Percentiles rank a stretch among this genome's conserved stretches.
phyloP scores from a whole-genome alignment of 2,888 invertebrate species.

The Branchipolynoe longqiensis region DNA sequence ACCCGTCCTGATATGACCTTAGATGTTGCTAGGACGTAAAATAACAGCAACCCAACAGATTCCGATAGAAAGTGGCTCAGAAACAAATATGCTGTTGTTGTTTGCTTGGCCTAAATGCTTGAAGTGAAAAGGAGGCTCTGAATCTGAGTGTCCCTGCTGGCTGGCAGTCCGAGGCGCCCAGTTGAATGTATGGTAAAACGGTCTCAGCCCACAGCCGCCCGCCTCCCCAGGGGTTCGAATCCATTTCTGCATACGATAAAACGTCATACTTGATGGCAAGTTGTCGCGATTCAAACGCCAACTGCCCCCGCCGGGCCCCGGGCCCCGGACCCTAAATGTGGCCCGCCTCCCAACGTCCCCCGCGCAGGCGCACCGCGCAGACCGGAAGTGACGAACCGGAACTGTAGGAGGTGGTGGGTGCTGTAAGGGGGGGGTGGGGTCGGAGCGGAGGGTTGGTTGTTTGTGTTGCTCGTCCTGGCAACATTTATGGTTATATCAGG shows the following conservation, averaged over 20 bases:
- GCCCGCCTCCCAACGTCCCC: slow-evolving; percentile 33
- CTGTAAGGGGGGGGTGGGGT: not conserved
- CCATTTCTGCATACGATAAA: slow-evolving; percentile 58
- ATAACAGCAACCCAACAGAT: no score
- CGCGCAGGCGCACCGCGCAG: not conserved
- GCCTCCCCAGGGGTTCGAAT: slow-evolving; percentile 26
- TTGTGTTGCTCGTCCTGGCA: not conserved
- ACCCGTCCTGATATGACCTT: no score
- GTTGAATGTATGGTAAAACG: slow-evolving; percentile 45
- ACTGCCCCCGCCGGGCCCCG: slow-evolving; percentile 45
- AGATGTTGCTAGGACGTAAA: no score
- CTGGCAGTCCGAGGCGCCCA: not conserved
- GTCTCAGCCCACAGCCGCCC: not conserved
- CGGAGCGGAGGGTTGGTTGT: not conserved
- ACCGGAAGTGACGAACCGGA: not conserved
- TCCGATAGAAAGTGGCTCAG: no score
- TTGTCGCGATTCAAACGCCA: slow-evolving; percentile 49
- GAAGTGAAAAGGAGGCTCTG: no score
- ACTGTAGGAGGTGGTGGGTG: not conserved
- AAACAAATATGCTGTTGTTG: no score
- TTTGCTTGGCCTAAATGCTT: no score
- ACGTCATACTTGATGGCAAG: slow-evolving; percentile 54
- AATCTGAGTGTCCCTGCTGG: no score
- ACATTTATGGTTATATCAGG: not conserved
- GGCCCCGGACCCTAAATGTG: slow-evolving; percentile 42